These are phyloP conservation scores for Cheilosia grossa DNA, from an alignment of 2,888 invertebrate species.

Conservation along the genomic window DNA sequence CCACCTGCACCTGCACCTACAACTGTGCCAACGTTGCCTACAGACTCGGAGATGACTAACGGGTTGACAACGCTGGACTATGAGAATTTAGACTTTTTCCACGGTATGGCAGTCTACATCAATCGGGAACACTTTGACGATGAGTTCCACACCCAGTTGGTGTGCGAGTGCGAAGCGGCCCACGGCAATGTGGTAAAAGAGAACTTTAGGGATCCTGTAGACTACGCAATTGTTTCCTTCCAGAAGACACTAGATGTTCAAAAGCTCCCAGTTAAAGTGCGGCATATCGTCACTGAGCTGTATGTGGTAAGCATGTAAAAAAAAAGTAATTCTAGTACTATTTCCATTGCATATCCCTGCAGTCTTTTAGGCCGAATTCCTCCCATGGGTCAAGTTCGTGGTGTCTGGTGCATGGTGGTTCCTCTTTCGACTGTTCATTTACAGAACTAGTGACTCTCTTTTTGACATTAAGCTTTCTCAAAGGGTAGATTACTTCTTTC, in stretches of 20 bases:
- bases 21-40: conserved; percentile 20
- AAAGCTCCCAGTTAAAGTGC: conserved; percentile 78
- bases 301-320: conserved; percentile 78
- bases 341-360: too few species aligned
- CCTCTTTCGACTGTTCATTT: too few species aligned
- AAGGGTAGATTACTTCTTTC: too few species aligned
- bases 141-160: conserved; percentile 82
- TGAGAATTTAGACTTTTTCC: conserved; percentile 80
- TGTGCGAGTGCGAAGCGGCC: conserved; percentile 84
- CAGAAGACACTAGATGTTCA: conserved; percentile 78
- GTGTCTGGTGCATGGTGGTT: too few species aligned
- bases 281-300: conserved; percentile 81
- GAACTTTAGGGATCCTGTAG: conserved; percentile 85
- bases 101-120: conserved; percentile 81
- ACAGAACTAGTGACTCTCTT: too few species aligned
- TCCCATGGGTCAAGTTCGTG: neutral
- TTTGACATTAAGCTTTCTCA: too few species aligned
- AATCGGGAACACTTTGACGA: conserved; percentile 83
- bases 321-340: neutral
- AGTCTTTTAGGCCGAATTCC: neutral
- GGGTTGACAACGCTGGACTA: conserved; percentile 79
- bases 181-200: conserved; percentile 85
- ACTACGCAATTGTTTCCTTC: conserved; percentile 87
- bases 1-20: conserved; percentile 4
- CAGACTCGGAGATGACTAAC: conserved; percentile 77